These are phyloP conservation scores for Unio delphinus DNA, from an alignment of 2,888 invertebrate genomes.

Conservation along the genomic window DNA sequence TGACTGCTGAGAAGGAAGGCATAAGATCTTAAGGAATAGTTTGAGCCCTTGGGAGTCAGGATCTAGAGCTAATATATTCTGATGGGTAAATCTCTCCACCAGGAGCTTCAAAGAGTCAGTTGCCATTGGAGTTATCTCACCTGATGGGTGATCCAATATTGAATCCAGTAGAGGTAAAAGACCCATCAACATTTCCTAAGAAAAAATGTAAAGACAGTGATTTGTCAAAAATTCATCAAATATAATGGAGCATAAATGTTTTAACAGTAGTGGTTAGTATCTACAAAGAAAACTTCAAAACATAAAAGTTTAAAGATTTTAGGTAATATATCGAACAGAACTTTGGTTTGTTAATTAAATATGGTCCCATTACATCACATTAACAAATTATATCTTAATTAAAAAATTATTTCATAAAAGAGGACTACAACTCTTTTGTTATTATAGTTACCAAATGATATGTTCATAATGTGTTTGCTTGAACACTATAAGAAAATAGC, in stretches of 20 bases:
- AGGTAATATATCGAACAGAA: too few species aligned
- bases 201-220: constrained; percentile 10
- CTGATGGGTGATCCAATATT: constrained; percentile 21
- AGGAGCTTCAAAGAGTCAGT: constrained; percentile 35
- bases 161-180: constrained; percentile 38
- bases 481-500: too few species aligned
- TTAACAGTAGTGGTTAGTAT: too few species aligned
- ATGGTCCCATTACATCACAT: not conserved
- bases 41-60: constrained; percentile 13
- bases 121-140: constrained; percentile 9
- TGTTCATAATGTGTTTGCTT: too few species aligned
- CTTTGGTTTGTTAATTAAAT: not conserved
- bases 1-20: not conserved
- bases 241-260: not conserved
- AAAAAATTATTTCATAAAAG: not conserved
- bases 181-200: constrained; percentile 33
- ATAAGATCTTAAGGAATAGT: constrained; percentile 22
- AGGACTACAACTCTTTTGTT: too few species aligned
- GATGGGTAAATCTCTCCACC: constrained; percentile 39
- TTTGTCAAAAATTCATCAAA: not conserved
- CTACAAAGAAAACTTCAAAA: too few species aligned
- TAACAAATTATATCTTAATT: not conserved
- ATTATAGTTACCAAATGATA: too few species aligned
- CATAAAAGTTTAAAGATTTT: too few species aligned
- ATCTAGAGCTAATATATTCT: constrained; percentile 26